phyloP scores from a whole-genome alignment of 2,888 invertebrate genomes.

The Pristionchus japonicus region DNA sequence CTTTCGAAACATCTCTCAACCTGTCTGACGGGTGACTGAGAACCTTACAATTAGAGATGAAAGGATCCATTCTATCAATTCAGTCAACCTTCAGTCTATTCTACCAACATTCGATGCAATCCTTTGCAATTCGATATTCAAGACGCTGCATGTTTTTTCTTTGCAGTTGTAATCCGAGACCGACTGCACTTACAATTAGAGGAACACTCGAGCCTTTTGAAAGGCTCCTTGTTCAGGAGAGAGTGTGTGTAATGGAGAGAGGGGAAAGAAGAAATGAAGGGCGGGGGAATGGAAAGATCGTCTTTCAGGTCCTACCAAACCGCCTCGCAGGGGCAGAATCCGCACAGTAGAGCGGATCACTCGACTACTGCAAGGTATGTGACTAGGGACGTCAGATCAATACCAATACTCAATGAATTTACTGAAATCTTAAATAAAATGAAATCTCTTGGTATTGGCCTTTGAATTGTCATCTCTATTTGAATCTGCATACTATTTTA shows the following conservation, averaged over 20 bases:
- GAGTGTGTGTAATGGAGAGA: background rate
- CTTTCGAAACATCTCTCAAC: too few relatives aligned
- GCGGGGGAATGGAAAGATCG: background rate
- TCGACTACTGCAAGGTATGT: slow-evolving; percentile 14
- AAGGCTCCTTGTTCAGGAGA: background rate
- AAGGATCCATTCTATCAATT: too few relatives aligned
- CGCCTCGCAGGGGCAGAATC: slow-evolving; percentile 31
- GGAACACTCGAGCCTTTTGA: background rate
- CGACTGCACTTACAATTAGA: background rate
- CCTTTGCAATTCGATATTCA: background rate
- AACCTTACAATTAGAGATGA: too few relatives aligned
- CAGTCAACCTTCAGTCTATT: too few relatives aligned
- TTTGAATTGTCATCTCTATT: too few relatives aligned
- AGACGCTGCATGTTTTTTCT: background rate
- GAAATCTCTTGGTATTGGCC: too few relatives aligned
- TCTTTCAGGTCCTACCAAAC: slow-evolving; percentile 27
- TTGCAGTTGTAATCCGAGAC: background rate
- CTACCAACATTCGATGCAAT: too few relatives aligned
- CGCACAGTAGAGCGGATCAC: background rate
- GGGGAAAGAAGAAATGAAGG: background rate
- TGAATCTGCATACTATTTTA: too few relatives aligned
- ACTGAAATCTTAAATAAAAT: too few relatives aligned
- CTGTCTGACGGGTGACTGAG: too few relatives aligned
- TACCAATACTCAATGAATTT: too few relatives aligned
- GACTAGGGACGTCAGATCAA: too few relatives aligned